Percentiles rank a stretch among this genome's conserved stretches.
phyloP scores from a whole-genome alignment of 2,797 vertebrate species.

The Odontamblyopus lacepedii region DNA sequence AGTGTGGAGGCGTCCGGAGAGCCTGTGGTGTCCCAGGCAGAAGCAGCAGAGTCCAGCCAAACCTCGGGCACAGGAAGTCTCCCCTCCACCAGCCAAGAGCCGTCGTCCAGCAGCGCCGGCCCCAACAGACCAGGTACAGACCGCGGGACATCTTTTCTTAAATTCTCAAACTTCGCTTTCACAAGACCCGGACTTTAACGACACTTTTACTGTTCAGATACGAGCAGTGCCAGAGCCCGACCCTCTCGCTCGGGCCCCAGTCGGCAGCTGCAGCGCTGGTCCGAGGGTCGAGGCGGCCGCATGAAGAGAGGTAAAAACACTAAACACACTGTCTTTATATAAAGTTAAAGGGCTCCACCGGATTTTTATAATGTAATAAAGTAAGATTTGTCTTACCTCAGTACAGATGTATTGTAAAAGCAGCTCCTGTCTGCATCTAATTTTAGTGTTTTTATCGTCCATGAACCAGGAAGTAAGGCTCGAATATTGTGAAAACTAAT shows the following conservation, averaged over 20 bases:
- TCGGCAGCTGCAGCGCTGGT: constrained; percentile 89
- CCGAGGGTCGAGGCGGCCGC: constrained; percentile 84
- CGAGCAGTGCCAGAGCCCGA: constrained; percentile 84
- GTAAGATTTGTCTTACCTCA: too few species aligned
- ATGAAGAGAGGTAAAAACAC: constrained; percentile 81
- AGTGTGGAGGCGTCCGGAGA: constrained; percentile 79
- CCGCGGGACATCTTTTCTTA: too few species aligned
- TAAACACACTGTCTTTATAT: too few species aligned
- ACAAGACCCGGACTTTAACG: too few species aligned
- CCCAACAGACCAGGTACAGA: neutral
- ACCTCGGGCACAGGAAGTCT: constrained; percentile 85
- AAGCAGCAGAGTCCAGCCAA: constrained; percentile 85
- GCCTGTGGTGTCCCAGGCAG: constrained; percentile 85
- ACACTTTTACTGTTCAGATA: constrained; percentile 72
- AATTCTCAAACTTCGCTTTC: too few species aligned
- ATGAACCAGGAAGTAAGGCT: too few species aligned
- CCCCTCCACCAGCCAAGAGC: constrained; percentile 94
- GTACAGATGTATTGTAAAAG: too few species aligned
- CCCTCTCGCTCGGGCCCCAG: constrained; percentile 80
- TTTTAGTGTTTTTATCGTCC: too few species aligned
- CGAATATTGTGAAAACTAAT: too few species aligned
- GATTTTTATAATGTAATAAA: too few species aligned
- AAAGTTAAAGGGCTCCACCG: too few species aligned
- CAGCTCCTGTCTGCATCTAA: too few species aligned
- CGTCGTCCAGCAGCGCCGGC: constrained; percentile 94